These are phyloP conservation scores for Agrenia bidenticulata DNA, from an alignment of 2,888 invertebrate genomes.

Conservation along the genomic window DNA sequence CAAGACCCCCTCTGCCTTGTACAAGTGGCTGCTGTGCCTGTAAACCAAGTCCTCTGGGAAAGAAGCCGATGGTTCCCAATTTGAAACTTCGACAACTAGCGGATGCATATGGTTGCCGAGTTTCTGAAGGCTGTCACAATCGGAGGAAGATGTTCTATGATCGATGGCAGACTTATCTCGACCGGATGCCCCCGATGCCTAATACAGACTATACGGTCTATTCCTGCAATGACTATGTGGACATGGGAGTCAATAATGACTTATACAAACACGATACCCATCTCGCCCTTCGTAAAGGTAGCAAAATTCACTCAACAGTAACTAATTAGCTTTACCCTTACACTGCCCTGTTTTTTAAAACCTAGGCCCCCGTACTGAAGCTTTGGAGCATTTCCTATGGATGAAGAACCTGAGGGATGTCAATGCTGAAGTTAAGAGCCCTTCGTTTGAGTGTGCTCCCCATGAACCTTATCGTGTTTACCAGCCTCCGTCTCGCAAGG, in stretches of 20 bases:
- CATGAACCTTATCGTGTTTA: conserved; percentile 20
- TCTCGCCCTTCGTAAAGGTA: conserved; percentile 33
- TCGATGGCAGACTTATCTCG: conserved; percentile 44
- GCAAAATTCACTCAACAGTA: no score
- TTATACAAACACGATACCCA: conserved; percentile 36
- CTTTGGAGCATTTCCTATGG: conserved; percentile 38
- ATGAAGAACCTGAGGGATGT: conserved; percentile 32
- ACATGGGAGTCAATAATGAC: conserved; percentile 43
- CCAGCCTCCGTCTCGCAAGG: neutral
- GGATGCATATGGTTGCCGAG: conserved; percentile 38
- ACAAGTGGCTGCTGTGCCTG: conserved; percentile 41
- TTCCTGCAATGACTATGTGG: conserved; percentile 50
- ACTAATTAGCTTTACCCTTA: no score
- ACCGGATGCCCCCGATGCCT: conserved; percentile 29
- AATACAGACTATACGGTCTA: conserved; percentile 46
- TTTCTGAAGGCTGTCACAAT: conserved; percentile 38
- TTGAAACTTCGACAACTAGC: conserved; percentile 42
- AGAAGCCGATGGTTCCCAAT: conserved; percentile 34
- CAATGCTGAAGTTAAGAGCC: conserved; percentile 32
- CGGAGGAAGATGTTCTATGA: conserved; percentile 37
- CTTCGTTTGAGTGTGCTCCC: conserved; percentile 29
- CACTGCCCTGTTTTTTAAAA: neutral
- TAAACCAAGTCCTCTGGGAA: conserved; percentile 32
- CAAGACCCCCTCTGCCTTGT: conserved; percentile 36
- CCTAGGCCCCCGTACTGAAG: conserved; percentile 37